Evolutionary conservation across 2,888 invertebrate genomes (phyloP), one percentile per base, ranked within the genome.

Genomic region (Tetragonisca angustula): DNA sequence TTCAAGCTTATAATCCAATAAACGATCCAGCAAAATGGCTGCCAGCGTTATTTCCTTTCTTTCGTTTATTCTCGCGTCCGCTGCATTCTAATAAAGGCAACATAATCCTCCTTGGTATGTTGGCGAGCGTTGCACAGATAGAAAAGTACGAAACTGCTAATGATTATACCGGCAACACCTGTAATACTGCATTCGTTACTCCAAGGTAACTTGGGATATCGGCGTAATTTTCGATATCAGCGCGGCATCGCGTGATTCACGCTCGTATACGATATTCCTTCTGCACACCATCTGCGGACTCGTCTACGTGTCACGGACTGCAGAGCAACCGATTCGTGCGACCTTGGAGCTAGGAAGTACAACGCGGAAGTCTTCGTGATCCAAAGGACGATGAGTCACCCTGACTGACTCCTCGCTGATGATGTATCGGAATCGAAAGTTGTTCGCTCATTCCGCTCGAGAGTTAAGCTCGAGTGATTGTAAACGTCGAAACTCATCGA

Each of bases 211-310:
- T 64, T 27, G 79, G 11, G 81, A 71, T 82, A 27, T 27, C 27
- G 2, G 27, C 27, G 27, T 27, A 79, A 88, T 84, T 89, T 84
- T 89, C 81, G 69, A 86, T 86, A 88, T 83, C 79, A 70, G 77
- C 74, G 74, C n/a, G 19, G 84, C 78, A 85, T 91, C 79, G 91
- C 91, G 89, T 91, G 91, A 88, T 89, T 62, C 81, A 71, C 59
- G 73, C 75, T 85, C 89, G 85, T 90, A 89, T 88, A 83, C 80
- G 87, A 90, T 76, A 32, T 52, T 81, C 80, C 84, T 85, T 87
- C 85, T 81, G 86, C 85, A 32, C 32, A 32, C 19, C 43, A 43
- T 43, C 43, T 71, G 43, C 70, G 72, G 81, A 62, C 71, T 83
- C 87, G 65, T 87, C 84, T 80, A 67, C 81, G 86, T 87, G 85